Conservation (phyloP, 2,888 invertebrate species). For the Monochamus alternatus region DNA sequence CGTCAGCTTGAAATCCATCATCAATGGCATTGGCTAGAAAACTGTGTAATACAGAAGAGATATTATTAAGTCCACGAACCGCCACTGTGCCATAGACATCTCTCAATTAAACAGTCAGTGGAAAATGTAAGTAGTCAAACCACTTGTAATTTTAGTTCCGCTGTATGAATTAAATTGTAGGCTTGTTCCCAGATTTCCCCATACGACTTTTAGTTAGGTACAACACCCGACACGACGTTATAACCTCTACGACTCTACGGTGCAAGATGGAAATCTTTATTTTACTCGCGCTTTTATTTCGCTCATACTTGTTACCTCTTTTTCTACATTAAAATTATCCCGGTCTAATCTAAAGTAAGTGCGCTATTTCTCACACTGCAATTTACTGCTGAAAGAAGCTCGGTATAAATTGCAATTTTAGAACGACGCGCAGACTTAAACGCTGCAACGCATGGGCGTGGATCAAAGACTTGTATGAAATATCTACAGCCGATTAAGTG, state of each 20-base stretch:
- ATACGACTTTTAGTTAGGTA: constrained; percentile 57
- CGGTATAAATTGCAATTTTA: constrained; percentile 24
- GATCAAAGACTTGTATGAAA: constrained; percentile 6
- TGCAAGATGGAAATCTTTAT: constrained; percentile 44
- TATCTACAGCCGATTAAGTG: background rate
- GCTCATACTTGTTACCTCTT: constrained; percentile 25
- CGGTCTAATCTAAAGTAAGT: constrained; percentile 31
- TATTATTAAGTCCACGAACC: too few species aligned
- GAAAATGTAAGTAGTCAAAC: too few species aligned
- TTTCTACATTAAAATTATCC: constrained; percentile 35
- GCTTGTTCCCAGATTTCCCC: too few species aligned
- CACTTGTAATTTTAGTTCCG: too few species aligned
- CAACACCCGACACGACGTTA: constrained; percentile 54
- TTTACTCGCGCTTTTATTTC: constrained; percentile 35
- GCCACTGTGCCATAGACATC: too few species aligned
- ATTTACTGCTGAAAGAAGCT: constrained; percentile 32
- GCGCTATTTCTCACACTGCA: constrained; percentile 32
- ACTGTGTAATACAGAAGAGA: too few species aligned
- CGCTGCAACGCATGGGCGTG: constrained; percentile 17
- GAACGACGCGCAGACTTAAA: constrained; percentile 2
- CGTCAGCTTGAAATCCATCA: too few species aligned
- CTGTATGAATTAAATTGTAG: too few species aligned
- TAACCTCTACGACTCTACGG: constrained; percentile 52
- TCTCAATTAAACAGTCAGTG: too few species aligned
- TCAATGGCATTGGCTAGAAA: too few species aligned